phyloP scores from a whole-genome alignment of 1,140 invertebrate species.

The Drosophila kikkawai region DNA sequence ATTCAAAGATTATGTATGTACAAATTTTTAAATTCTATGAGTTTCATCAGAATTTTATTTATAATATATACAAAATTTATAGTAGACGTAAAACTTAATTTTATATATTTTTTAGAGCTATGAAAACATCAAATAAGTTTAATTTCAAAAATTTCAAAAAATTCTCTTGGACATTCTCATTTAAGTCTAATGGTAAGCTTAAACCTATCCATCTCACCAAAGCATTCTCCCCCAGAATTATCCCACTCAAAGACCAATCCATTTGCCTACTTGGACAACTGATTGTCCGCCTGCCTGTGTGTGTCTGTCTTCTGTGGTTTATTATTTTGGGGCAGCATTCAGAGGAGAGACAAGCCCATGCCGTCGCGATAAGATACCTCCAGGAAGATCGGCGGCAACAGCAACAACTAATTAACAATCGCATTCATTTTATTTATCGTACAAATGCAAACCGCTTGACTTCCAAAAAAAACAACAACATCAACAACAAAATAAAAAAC shows the following conservation, averaged over 20 bases:
- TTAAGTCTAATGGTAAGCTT: background rate
- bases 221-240: background rate
- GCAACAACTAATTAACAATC: constrained; percentile 82
- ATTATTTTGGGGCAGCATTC: constrained; percentile 41
- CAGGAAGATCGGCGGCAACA: constrained; percentile 39
- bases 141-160: background rate
- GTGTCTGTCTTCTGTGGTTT: constrained; percentile 34
- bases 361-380: constrained; percentile 66
- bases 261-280: constrained; percentile 50
- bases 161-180: too few species aligned
- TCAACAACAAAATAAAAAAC: constrained; percentile 7
- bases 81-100: background rate
- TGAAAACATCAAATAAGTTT: background rate
- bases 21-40: background rate
- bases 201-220: background rate
- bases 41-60: background rate
- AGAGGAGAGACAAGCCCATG: constrained; percentile 59
- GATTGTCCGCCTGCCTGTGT: background rate
- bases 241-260: constrained; percentile 22
- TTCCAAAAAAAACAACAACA: constrained; percentile 52
- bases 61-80: background rate
- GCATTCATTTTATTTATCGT: constrained; percentile 83
- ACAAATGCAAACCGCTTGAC: constrained; percentile 82
- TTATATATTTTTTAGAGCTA: background rate
- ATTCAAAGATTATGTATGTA: too few species aligned